phyloP scores from a whole-genome alignment of 2,113 vertebrate genomes.

The Pleuronectes platessa region DNA sequence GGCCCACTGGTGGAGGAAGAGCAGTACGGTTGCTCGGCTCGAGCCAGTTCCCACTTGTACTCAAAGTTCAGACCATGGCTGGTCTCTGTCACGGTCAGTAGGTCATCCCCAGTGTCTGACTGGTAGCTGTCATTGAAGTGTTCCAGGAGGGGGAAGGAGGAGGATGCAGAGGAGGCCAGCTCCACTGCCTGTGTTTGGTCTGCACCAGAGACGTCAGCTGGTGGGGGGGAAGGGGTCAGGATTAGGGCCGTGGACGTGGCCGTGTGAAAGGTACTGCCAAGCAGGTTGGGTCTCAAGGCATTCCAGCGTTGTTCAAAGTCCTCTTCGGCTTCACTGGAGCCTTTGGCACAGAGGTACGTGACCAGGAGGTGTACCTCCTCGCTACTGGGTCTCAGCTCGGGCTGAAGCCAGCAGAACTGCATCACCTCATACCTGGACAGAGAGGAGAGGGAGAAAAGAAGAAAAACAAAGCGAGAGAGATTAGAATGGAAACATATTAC shows the following conservation, averaged over 20 bases:
- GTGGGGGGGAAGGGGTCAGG: slow-evolving; percentile 56
- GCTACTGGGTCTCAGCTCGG: slow-evolving; percentile 92
- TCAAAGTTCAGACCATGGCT: slow-evolving; percentile 97
- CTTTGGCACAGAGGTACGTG: slow-evolving; percentile 93
- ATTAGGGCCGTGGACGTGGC: slow-evolving; percentile 58
- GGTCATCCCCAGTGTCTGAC: slow-evolving; percentile 89
- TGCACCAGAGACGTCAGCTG: slow-evolving; percentile 11
- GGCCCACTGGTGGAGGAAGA: slow-evolving; percentile 82
- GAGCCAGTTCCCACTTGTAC: slow-evolving; percentile 94
- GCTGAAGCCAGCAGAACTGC: slow-evolving; percentile 99
- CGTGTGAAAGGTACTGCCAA: slow-evolving; percentile 72
- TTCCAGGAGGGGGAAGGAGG: slow-evolving; percentile 95
- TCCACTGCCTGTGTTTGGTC: slow-evolving; percentile 75
- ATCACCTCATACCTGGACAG: slow-evolving; percentile 94
- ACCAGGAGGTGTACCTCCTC: slow-evolving; percentile 96
- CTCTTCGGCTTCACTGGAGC: slow-evolving; percentile 89
- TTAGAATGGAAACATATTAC: not conserved
- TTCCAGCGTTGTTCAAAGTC: slow-evolving; percentile 97
- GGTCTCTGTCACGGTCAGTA: slow-evolving; percentile 95
- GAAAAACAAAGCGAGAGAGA: not conserved
- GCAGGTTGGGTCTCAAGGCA: slow-evolving; percentile 88
- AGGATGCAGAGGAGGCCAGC: slow-evolving; percentile 83
- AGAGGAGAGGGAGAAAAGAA: not conserved
- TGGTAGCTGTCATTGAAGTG: slow-evolving; percentile 93
- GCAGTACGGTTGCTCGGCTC: slow-evolving; percentile 84